A percentile compares a stretch with the other conserved stretches of the same genome.
Evolutionary conservation across 2,888 invertebrate species (phyloP).

Genomic region (Antitype chi): DNA sequence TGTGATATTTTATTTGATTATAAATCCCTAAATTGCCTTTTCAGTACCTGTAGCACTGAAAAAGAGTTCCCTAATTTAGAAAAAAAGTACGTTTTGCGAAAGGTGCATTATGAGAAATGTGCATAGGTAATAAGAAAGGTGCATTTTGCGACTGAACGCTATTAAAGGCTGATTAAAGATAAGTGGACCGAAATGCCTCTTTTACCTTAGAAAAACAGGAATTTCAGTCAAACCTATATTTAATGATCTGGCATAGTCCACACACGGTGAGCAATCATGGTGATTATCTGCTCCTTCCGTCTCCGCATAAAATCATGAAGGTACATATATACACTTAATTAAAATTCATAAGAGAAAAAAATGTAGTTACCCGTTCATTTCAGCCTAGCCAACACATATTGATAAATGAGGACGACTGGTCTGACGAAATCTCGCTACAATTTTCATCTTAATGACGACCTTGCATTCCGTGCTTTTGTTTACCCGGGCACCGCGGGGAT

Average conservation of each 20-base stretch:
- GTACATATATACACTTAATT: no score
- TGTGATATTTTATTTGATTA: no score
- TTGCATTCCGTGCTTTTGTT: constrained; percentile 1
- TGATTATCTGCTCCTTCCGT: neutral
- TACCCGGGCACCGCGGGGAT: neutral
- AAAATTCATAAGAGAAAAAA: neutral
- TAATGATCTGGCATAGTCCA: neutral
- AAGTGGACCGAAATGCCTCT: no score
- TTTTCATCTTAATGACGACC: constrained; percentile 1
- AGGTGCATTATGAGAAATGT: no score
- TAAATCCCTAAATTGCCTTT: no score
- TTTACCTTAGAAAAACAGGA: no score
- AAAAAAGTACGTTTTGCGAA: no score
- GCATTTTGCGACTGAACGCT: no score
- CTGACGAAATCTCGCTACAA: neutral
- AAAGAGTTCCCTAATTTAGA: no score
- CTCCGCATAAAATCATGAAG: neutral
- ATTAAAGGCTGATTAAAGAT: neutral
- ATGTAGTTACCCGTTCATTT: neutral
- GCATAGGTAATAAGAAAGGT: no score
- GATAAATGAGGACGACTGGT: neutral
- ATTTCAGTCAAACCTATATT: neutral
- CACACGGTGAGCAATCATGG: neutral
- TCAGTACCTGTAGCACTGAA: no score
- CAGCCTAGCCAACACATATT: neutral